These are phyloP conservation scores for Monochamus alternatus DNA, from an alignment of 2,888 invertebrate species.

Conservation along the genomic window DNA sequence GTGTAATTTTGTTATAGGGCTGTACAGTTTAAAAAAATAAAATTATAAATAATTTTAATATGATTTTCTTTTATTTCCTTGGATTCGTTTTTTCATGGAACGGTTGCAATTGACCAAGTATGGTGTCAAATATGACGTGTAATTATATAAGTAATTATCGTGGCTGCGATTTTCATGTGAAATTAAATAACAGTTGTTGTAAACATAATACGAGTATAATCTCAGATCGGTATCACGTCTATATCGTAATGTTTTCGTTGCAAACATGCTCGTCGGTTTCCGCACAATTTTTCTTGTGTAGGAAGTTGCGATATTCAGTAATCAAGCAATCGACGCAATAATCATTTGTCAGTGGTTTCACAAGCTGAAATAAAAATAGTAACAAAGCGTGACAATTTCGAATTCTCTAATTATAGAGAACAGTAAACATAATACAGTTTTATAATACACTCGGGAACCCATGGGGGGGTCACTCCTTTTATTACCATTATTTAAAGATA, in stretches of 20 bases:
- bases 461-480: slow-evolving; percentile 67
- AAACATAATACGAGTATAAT: slow-evolving; percentile 33
- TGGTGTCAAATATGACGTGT: slow-evolving; percentile 26
- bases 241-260: slow-evolving; percentile 31
- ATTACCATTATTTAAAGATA: slow-evolving; percentile 70
- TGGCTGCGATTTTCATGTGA: slow-evolving; percentile 20
- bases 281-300: slow-evolving; percentile 45
- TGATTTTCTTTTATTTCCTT: no score
- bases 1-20: no score
- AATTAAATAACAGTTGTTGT: slow-evolving; percentile 36
- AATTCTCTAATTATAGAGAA: slow-evolving; percentile 57
- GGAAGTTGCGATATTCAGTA: slow-evolving; percentile 51
- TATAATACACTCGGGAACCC: slow-evolving; percentile 62
- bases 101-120: slow-evolving; percentile 15
- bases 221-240: slow-evolving; percentile 30
- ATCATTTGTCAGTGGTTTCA: slow-evolving; percentile 57
- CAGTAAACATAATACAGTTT: slow-evolving; percentile 64
- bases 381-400: slow-evolving; percentile 61
- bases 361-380: slow-evolving; percentile 54
- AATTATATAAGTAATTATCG: slow-evolving; percentile 28
- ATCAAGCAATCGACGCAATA: slow-evolving; percentile 51
- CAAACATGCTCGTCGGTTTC: slow-evolving; percentile 27
- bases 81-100: no score
- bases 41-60: no score
- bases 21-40: no score